Base-by-base conservation (phyloP, 1,140 invertebrate species). In the Linepithema humile region DNA sequence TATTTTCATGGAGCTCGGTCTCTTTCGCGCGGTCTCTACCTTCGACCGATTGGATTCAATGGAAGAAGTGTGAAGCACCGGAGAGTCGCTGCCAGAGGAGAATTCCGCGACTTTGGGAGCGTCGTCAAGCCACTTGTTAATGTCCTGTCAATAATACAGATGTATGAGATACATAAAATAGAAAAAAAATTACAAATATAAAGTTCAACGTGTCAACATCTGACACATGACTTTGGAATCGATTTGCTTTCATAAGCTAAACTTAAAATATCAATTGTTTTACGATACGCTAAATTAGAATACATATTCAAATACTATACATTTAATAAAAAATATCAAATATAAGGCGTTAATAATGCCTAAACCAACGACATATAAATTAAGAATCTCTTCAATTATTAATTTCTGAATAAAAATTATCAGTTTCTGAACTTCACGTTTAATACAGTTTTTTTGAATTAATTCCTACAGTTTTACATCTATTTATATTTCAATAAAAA, bases 101-200 rank as follows among this genome's bases (percentile, higher is more conserved):
- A 97, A 97, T 89, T 96, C 96, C 0, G 96, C 96, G 67, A 96
- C 95, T 83, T 96, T 96, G 0, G 97, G 97, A 3, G 97, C 96
- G 86, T 98, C 97, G 91, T 98, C 97, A 57, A 98, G 93, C 97
- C 97, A 98, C 90, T 97, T 97, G 90, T 97, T 98, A 29, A 98
- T 97, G 91, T 98, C 97, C 95, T 96, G 12, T 65, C 3, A n/a
- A n/a, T n/a, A n/a, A n/a, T n/a, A n/a, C n/a, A n/a, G n/a, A n/a
- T 65, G 82, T 83, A 10, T 45, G 29, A 6, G 12, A 50, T 35
- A 32, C 43, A 15, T 2, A 9, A 38, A 23, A 72, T 35, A 43
- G 7, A 53, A 70, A 83, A 38, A 73, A 60, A 40, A 55, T 15
- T 4, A 10, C 15, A 60, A 60, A 0, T 12, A 60, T 57, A 59